Conservation (phyloP, 2,888 invertebrate genomes). For the Noctua janthe region DNA sequence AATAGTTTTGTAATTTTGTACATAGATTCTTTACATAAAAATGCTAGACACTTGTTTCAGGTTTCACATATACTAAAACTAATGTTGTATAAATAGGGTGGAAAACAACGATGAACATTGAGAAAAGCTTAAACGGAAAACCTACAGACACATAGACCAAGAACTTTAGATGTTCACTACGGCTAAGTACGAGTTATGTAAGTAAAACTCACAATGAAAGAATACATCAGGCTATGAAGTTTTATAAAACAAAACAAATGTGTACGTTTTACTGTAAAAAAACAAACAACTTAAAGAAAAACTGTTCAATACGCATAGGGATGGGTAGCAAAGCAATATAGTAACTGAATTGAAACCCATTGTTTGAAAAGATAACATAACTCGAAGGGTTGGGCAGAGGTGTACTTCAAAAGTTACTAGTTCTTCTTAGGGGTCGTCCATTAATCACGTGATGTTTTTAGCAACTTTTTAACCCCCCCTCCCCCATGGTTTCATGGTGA, state of each 20-base stretch:
- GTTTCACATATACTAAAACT: too few relatives aligned
- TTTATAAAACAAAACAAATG: neutral
- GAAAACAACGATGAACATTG: neutral
- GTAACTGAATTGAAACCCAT: neutral
- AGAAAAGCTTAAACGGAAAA: neutral
- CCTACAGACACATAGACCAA: neutral
- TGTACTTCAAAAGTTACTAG: too few relatives aligned
- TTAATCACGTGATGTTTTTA: too few relatives aligned
- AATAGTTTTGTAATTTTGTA: too few relatives aligned
- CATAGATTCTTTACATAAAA: too few relatives aligned
- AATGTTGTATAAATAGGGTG: neutral
- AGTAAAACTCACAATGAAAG: neutral
- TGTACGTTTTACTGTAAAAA: neutral
- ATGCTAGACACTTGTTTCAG: too few relatives aligned
- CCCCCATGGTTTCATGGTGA: too few relatives aligned
- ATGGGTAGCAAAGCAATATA: conserved; percentile 8
- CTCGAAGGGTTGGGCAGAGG: neutral
- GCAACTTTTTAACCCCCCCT: too few relatives aligned
- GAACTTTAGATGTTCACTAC: neutral
- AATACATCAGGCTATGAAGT: neutral
- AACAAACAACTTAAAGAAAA: neutral
- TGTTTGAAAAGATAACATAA: conserved; percentile 3
- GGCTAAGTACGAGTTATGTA: neutral
- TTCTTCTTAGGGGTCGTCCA: too few relatives aligned
- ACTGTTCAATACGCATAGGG: neutral